Percentiles rank a stretch among this genome's conserved stretches.
Evolutionary conservation across 2,888 invertebrate genomes (phyloP).

Genomic region (Lacanobia oleracea): DNA sequence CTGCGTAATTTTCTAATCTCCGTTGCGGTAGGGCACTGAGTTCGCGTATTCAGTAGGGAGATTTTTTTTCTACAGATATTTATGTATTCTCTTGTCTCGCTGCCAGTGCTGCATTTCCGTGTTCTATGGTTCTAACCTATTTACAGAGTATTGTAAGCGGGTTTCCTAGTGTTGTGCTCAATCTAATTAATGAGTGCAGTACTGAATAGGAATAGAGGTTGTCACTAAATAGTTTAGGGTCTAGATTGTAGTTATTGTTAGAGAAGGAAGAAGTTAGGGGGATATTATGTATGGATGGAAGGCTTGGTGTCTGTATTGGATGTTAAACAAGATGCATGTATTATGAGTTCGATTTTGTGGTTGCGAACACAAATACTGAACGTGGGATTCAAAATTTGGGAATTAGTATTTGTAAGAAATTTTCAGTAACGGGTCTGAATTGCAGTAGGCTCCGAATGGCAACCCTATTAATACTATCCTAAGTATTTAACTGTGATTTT

Average conservation of each 20-base stretch:
- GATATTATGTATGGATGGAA: not conserved
- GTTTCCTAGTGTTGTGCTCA: conserved; percentile 50
- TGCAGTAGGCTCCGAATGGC: too few relatives aligned
- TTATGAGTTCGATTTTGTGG: not conserved
- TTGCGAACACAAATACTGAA: not conserved
- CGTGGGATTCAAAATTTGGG: not conserved
- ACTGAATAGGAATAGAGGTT: conserved; percentile 57
- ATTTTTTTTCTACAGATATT: too few relatives aligned
- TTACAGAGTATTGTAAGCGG: conserved; percentile 49
- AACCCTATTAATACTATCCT: too few relatives aligned
- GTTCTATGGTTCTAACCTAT: conserved; percentile 38
- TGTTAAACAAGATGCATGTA: not conserved
- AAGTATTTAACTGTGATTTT: too few relatives aligned
- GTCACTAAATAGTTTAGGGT: conserved; percentile 28
- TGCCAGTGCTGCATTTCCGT: not conserved
- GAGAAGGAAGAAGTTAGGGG: conserved; percentile 13
- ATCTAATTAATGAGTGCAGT: conserved; percentile 58
- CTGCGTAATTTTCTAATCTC: too few relatives aligned
- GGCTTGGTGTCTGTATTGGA: too few relatives aligned
- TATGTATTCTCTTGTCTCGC: too few relatives aligned
- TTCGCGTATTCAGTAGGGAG: too few relatives aligned
- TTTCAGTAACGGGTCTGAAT: too few relatives aligned
- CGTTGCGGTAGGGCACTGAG: too few relatives aligned
- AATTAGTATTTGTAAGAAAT: too few relatives aligned
- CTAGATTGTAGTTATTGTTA: conserved; percentile 41